Base-by-base conservation (phyloP, 2,888 invertebrate species). In the Stictocephala bisonia region DNA sequence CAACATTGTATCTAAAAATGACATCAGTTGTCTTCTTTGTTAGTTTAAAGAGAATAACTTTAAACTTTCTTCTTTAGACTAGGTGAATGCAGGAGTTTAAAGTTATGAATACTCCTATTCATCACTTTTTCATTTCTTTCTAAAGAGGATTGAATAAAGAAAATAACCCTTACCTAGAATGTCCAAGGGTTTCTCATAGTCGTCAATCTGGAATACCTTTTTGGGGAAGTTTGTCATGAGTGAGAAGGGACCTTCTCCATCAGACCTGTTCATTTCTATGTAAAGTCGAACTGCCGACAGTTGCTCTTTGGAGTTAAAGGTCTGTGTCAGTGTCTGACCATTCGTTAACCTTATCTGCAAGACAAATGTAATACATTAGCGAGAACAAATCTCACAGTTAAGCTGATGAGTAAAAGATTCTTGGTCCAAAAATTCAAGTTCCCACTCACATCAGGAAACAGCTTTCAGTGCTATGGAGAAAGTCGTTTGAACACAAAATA, bases 201-300 rank as follows among this genome's bases (percentile, higher is more conserved):
- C 97, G 2, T 95, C 95, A 11, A 86, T 88, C 0, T 88, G 86
- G 83, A 96, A 98, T 67, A 96, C 89, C 85, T 93, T 95, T 81
- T 90, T 91, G 6, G 98, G 97, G 85, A 96, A 98, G 81, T 90
- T 91, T 1, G 96, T 97, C 92, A 97, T 95, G 78, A 98, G 85
- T 70, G 90, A 90, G 84, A 97, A 96, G 3, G 88, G 85, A 51
- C 85, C 87, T 0, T 86, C 85, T 9, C 88, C 88, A 80, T 93
- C 92, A 48, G 90, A 90, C 67, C 94, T 88, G 81, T 97, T 92
- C 86, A 96, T 88, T 86, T 95, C 91, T 60, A 98, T 88, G 84
- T 90, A 99, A 44, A 97, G 84, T 82, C 96, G 89, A 29, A 99
- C 97, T 9, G 97, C 95, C 0, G 96, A 92, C 7, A 99, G 86